Evolutionary conservation across 2,113 vertebrate species (phyloP).

Genomic region (Morone saxatilis): DNA sequence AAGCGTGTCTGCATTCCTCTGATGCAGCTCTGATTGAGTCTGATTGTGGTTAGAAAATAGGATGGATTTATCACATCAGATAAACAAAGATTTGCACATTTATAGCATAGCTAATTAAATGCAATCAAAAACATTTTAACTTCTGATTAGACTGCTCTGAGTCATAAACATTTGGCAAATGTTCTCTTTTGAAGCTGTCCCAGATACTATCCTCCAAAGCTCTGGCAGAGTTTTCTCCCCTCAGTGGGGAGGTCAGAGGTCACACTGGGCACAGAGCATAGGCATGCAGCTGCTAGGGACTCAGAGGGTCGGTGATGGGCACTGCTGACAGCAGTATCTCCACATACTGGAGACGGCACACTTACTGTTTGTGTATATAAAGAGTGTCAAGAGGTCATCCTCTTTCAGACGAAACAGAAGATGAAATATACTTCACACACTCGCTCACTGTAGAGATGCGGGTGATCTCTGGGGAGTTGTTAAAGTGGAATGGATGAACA

Average conservation of each 20-base stretch:
- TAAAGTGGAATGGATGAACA: too few relatives aligned
- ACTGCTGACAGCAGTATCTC: not conserved
- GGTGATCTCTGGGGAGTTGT: too few relatives aligned
- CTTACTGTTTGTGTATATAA: not conserved
- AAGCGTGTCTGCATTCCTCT: not conserved
- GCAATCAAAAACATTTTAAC: constrained; percentile 21
- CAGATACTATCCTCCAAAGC: constrained; percentile 11
- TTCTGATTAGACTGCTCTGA: constrained; percentile 15
- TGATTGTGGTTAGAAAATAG: constrained; percentile 20
- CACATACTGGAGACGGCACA: not conserved
- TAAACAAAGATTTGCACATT: constrained; percentile 37
- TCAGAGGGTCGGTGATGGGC: not conserved
- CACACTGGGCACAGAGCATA: constrained; percentile 1
- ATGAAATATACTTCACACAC: not conserved
- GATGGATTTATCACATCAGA: constrained; percentile 1
- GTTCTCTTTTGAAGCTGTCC: not conserved
- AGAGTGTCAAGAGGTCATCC: not conserved
- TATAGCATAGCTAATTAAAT: constrained; percentile 8
- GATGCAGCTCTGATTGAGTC: constrained; percentile 20
- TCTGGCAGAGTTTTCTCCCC: constrained; percentile 8
- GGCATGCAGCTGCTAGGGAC: constrained; percentile 4
- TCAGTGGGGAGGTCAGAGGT: constrained; percentile 8
- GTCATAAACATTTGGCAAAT: not conserved
- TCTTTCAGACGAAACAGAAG: not conserved
- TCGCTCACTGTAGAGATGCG: too few relatives aligned